Conservation (phyloP, 1,140 invertebrate species). For the Drosophila triauraria region DNA sequence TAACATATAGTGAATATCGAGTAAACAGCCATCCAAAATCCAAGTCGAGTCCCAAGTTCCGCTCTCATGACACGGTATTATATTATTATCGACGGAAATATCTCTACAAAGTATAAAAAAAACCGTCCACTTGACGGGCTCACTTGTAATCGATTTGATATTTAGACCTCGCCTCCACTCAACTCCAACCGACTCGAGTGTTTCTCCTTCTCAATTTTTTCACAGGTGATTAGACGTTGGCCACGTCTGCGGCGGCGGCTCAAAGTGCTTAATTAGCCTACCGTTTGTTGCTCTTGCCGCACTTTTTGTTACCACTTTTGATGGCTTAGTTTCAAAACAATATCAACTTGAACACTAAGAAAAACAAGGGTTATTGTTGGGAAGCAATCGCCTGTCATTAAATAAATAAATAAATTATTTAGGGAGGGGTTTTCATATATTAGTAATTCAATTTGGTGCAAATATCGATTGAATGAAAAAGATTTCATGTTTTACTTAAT, state of each 20-base stretch:
- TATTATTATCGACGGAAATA: slow-evolving; percentile 57
- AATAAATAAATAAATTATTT: background rate
- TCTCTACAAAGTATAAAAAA: background rate
- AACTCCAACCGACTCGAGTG: slow-evolving; percentile 57
- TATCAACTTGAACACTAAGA: slow-evolving; percentile 18
- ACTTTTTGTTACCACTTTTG: slow-evolving; percentile 17
- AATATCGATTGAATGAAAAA: background rate
- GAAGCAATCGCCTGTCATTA: background rate
- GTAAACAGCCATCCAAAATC: slow-evolving; percentile 20
- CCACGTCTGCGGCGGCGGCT: slow-evolving; percentile 52
- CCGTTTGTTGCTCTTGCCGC: slow-evolving; percentile 37
- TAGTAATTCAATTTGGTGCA: background rate
- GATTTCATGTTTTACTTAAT: background rate
- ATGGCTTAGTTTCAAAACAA: slow-evolving; percentile 23
- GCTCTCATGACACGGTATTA: slow-evolving; percentile 69
- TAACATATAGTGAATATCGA: slow-evolving; percentile 36
- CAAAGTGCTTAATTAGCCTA: slow-evolving; percentile 74
- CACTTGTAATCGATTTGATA: slow-evolving; percentile 66
- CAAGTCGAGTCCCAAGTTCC: slow-evolving; percentile 49
- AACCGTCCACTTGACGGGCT: slow-evolving; percentile 45
- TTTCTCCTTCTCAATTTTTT: slow-evolving; percentile 57
- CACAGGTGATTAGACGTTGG: slow-evolving; percentile 74
- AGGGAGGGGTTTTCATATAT: background rate
- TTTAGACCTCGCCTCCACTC: slow-evolving; percentile 57
- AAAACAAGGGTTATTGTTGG: background rate